Evolutionary conservation across 2,888 invertebrate species (phyloP), one percentile per base, ranked within the genome.

Genomic region (Andrena praecox): DNA sequence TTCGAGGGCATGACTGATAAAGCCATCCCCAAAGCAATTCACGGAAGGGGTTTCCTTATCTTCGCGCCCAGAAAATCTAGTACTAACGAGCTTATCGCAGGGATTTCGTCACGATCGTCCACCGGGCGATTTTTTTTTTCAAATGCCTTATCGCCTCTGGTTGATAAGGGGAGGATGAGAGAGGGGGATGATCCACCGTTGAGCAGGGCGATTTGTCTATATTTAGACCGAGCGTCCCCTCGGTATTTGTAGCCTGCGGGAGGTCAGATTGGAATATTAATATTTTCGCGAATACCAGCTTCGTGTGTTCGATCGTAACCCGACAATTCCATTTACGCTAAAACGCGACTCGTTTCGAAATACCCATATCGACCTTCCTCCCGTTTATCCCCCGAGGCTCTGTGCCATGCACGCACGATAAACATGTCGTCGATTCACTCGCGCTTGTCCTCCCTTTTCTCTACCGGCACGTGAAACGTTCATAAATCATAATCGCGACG

Each of bases 361-460:
- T 70, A 66, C 60, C 56, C 62, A 56, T 33, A 80, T 80, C 80
- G 80, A 76, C 72, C 48, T 12, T 20, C 24, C 42, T 12, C 42
- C 24, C 20, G 56, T 35, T 74, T 64, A 64, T 79, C 66, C 60
- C 7, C 31, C 16, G 12, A 27, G 12, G 42, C 42, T 16, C 16
- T 20, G 56, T 1, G 56, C 24, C 5, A n/a, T 31, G 6, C 64
- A 29, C 10, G 35, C 31, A 27, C 27, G 68, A 71, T 60, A 52
- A 66, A 52, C 60, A 20, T 27, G 24, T 56, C 64, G 54, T 27
- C 20, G 56, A 48, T 20, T 4, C 29, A 56, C 56, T 20, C 27
- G 56, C 20, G 56, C 10, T 12, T 1, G 56, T 24, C 20, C 20
- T 52, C 20, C 20, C 8, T 20, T 56, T 56, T 56, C 10, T 24